Conservation (phyloP, 1,140 invertebrate species). For the Tetraneura akinire region DNA sequence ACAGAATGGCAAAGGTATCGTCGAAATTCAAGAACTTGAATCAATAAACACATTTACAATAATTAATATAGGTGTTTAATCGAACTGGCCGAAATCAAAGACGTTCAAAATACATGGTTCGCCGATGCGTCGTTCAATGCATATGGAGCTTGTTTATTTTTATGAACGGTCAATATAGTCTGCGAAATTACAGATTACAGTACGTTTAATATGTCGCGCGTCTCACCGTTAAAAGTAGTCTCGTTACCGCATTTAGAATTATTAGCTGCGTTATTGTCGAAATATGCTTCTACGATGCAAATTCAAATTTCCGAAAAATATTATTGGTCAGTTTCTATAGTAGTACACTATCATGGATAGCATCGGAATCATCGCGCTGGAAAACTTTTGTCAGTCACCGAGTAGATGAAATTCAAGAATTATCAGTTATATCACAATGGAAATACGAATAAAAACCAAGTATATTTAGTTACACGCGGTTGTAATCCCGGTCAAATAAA, state of each 20-base stretch:
- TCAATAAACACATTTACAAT: too few species aligned
- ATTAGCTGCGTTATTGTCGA: slow-evolving; percentile 56
- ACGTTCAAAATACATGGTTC: too few species aligned
- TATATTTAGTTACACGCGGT: slow-evolving; percentile 57
- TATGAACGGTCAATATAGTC: too few species aligned
- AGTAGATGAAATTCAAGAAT: slow-evolving; percentile 56
- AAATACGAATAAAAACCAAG: slow-evolving; percentile 55
- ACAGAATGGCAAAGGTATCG: too few species aligned
- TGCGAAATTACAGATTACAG: too few species aligned
- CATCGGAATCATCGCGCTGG: slow-evolving; percentile 48
- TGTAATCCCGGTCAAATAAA: neutral
- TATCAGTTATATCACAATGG: slow-evolving; percentile 52
- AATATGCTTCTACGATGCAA: neutral
- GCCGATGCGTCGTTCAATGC: too few species aligned
- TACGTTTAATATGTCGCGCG: slow-evolving; percentile 56
- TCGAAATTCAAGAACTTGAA: too few species aligned
- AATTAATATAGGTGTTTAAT: too few species aligned
- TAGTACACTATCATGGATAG: slow-evolving; percentile 54
- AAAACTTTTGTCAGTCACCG: slow-evolving; percentile 56
- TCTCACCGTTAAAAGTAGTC: slow-evolving; percentile 57
- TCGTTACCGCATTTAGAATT: slow-evolving; percentile 56
- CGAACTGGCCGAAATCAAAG: too few species aligned
- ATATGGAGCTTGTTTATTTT: too few species aligned
- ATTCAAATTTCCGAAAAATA: neutral
- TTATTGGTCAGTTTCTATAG: slow-evolving; percentile 52